These are phyloP conservation scores for Nansenia antarctica DNA, from an alignment of 2,113 vertebrate genomes.

Conservation along the genomic window DNA sequence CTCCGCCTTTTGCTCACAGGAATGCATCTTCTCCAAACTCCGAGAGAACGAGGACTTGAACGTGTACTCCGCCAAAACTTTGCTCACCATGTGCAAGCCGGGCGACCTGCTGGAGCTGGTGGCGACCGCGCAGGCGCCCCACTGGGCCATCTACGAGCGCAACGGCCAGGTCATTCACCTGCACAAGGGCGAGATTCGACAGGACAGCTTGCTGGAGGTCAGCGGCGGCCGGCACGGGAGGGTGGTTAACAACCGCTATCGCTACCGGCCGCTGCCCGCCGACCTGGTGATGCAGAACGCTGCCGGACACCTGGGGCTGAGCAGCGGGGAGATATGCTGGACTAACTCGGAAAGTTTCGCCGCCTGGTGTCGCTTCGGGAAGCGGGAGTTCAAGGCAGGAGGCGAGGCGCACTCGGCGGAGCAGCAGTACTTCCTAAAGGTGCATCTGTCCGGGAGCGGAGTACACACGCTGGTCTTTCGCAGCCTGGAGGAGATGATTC, in stretches of 20 bases:
- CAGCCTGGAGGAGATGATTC: slow-evolving; percentile 97
- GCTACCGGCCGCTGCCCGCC: slow-evolving; percentile 91
- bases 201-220: slow-evolving; percentile 92
- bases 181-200: slow-evolving; percentile 95
- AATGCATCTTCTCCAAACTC: slow-evolving; percentile 99
- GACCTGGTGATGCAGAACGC: slow-evolving; percentile 98
- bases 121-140: slow-evolving; percentile 83
- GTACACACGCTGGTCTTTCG: slow-evolving; percentile 93
- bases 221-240: slow-evolving; percentile 88
- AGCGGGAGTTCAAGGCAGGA: slow-evolving; percentile 96
- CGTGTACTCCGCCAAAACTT: slow-evolving; percentile 86
- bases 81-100: slow-evolving; percentile 93
- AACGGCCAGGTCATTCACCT: slow-evolving; percentile 92
- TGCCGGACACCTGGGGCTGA: slow-evolving; percentile 91
- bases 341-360: slow-evolving; percentile 99
- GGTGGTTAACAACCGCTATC: slow-evolving; percentile 96
- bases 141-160: slow-evolving; percentile 95
- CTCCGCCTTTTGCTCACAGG: slow-evolving; percentile 95
- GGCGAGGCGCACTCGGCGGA: slow-evolving; percentile 88
- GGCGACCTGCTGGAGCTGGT: slow-evolving; percentile 96
- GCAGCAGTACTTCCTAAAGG: slow-evolving; percentile 93
- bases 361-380: slow-evolving; percentile 98
- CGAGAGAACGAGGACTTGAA: slow-evolving; percentile 91
- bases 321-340: slow-evolving; percentile 95
- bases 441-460: slow-evolving; percentile 88